Evolutionary conservation across 2,888 invertebrate species (phyloP), one percentile per base, ranked within the genome.

Genomic region (Ganaspis brasiliensis): DNA sequence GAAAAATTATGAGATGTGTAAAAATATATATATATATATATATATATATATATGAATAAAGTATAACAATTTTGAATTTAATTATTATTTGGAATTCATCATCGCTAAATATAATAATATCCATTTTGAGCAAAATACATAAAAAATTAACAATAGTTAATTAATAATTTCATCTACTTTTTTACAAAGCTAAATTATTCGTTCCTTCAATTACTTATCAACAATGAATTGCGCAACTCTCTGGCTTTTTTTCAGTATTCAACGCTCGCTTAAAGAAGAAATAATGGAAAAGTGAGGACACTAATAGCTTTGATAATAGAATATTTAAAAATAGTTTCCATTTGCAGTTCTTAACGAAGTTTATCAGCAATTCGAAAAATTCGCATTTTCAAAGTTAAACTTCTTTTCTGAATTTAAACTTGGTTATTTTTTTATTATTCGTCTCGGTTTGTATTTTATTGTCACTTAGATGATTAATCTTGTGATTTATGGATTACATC

Each of bases 261-360:
- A 45, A 45, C 3, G 45, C 14, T 45, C 45, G 45, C n/a, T 45
- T n/a, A 14, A 12, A 45, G 45, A 12, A 45, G n/a, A 45, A 45
- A 45, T 40, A 45, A 45, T 45, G 14, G 14, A 45, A 45, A 45
- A 45, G 45, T 45, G 45, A n/a, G 45, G 45, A 45, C 3, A 45
- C 45, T 45, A 45, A 45, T 45, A 45, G 45, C 45, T 14, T 14
- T 45, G 45, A 45, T 45, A 45, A 45, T 45, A n/a, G 45, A 45
- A 14, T n/a, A 45, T 45, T 45, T 45, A 45, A 45, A 45, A 45
- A 45, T 45, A 45, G 14, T 14, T 14, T 45, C 3, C 45, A 45
- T 14, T 45, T 45, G 4, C 40, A 40, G 2, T 40, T 40, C 9
- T 40, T 40, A 31, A 31, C 31, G 6, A 31, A 31, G 3, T 31